Evolutionary conservation across 2,113 vertebrate genomes (phyloP).

Genomic region (Saccopteryx bilineata): DNA sequence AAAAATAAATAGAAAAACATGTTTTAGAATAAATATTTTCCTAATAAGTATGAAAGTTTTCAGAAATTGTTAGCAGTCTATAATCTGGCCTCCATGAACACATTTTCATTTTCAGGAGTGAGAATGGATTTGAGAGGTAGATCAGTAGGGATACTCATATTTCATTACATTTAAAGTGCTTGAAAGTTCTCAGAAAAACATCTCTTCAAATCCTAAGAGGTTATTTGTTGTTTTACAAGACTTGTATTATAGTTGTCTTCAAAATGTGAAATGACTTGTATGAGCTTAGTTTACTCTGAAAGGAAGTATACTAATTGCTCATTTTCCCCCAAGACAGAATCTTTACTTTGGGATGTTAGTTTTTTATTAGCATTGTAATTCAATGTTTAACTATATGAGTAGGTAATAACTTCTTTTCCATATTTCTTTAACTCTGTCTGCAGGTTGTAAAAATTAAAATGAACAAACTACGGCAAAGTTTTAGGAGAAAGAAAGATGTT

Average conservation of each 20-base stretch:
- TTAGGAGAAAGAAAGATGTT: slow-evolving; percentile 99
- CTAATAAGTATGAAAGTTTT: slow-evolving; percentile 48
- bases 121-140: slow-evolving; percentile 27
- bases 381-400: slow-evolving; percentile 62
- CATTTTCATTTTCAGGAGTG: slow-evolving; percentile 53
- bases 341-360: slow-evolving; percentile 2
- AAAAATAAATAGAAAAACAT: not conserved
- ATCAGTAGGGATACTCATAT: not conserved
- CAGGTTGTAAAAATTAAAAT: slow-evolving; percentile 92
- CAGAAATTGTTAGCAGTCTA: slow-evolving; percentile 25
- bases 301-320: not conserved
- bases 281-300: not conserved
- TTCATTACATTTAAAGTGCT: slow-evolving; percentile 47
- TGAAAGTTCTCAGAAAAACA: slow-evolving; percentile 24
- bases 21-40: slow-evolving; percentile 18
- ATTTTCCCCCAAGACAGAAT: slow-evolving; percentile 48
- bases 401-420: slow-evolving; percentile 41
- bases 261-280: slow-evolving; percentile 55
- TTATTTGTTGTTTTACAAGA: slow-evolving; percentile 53
- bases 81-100: not conserved
- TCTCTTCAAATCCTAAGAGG: slow-evolving; percentile 16
- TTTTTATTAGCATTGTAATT: slow-evolving; percentile 31
- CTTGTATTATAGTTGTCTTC: slow-evolving; percentile 2
- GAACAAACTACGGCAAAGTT: slow-evolving; percentile 99
- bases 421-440: slow-evolving; percentile 71